Evolutionary conservation across 2,888 invertebrate genomes (phyloP), one percentile per base, ranked within the genome.

Genomic region (Epinotia demarniana): DNA sequence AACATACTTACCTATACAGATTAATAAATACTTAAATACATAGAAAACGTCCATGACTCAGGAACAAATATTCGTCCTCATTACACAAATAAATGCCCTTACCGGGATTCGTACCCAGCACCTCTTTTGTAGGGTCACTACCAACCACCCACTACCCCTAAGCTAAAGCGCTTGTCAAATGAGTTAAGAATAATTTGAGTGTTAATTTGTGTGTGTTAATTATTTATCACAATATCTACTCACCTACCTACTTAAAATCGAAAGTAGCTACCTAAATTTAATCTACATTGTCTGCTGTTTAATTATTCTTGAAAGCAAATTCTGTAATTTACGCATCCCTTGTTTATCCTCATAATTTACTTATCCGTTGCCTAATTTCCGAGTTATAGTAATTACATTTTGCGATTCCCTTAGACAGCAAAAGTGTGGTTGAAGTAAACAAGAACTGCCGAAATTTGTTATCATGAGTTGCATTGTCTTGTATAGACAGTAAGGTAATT

Each of bases 281-380:
- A 27, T 39, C 39, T 39, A 8, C n/a, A 27, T 46, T 60, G 19
- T 27, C 70, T 27, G 4, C 49, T 33, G 23, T 46, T 46, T 33
- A 49, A 27, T 60, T 64, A 66, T 58, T 64, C 66, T 60, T 33
- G 46, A 49, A 64, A 58, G 58, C 19, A 49, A 67, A 67, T 60
- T 73, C 60, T 18, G 49, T 73, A 67, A 67, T 67, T 73, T 75
- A 53, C 18, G 33, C 23, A 58, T 39, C 53, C 72, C 33, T 49
- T 53, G 66, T 49, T 61, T 73, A 73, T 67, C 39, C 72, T 33
- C n/a, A 62, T 71, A 71, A 66, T 73, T 73, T 66, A 66, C 60
- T 49, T 49, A 73, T 66, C 66, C 66, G 16, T 66, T 33, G 5
- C 60, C 39, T 72, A 72, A 72, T 72, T 72, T 19, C 58, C 19